Conservation (phyloP, 2,113 vertebrate genomes). For the Falcunculus frontatus region DNA sequence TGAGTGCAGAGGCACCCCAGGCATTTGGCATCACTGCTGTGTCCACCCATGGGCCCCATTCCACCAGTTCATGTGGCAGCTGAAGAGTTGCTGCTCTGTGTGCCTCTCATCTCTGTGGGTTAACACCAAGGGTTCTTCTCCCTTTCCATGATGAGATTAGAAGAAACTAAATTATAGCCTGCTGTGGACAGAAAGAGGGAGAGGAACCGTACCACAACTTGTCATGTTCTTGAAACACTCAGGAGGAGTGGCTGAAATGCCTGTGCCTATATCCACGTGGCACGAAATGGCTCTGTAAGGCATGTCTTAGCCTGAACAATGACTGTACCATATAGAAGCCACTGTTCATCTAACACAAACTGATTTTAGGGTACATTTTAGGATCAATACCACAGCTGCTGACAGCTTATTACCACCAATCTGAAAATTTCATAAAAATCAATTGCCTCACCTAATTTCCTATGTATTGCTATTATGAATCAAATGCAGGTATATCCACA, state of each 20-base stretch:
- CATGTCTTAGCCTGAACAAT: neutral
- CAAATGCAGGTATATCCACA: neutral
- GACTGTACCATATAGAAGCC: neutral
- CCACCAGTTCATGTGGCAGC: neutral
- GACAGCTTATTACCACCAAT: neutral
- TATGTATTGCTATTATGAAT: neutral
- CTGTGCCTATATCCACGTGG: accelerated
- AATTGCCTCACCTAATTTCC: neutral
- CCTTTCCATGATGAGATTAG: neutral
- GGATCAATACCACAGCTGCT: neutral
- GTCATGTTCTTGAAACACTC: neutral
- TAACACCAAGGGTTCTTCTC: neutral
- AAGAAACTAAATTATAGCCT: neutral
- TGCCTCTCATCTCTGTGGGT: neutral
- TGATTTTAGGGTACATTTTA: neutral
- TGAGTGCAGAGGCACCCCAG: neutral
- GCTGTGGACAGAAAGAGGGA: neutral
- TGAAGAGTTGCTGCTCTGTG: neutral
- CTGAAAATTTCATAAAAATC: neutral
- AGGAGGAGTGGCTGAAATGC: neutral
- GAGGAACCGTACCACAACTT: neutral
- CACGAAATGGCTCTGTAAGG: neutral
- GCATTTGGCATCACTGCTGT: accelerated
- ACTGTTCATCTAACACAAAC: neutral
- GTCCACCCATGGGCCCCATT: accelerated